Evolutionary conservation across 1,140 invertebrate genomes (phyloP), one percentile per base, ranked within the genome.

Genomic region (Drosophila truncata): DNA sequence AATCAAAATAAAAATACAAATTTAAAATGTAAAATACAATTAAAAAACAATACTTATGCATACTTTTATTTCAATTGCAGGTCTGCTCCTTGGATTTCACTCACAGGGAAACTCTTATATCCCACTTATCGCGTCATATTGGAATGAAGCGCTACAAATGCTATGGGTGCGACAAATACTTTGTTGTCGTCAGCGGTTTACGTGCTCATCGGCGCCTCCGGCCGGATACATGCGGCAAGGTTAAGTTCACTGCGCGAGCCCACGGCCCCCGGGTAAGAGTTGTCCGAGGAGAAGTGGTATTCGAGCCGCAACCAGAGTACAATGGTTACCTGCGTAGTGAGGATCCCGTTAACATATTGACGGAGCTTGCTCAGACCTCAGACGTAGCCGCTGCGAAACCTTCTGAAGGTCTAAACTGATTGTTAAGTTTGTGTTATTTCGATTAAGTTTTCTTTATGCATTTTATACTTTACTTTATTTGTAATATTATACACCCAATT

Each of bases 141-240:
- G 91, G 88, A 50, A 92, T 92, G 91, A 92, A 92, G 49, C 91
- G 91, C 8, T 92, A 92, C 42, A 92, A 92, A 58, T 92, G 91
- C 47, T 92, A 92, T 50, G 91, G 91, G 8, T 92, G 91, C 29
- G 84, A 92, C 33, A 91, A 92, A 52, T 77, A 80, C 41, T 92
- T 92, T 60, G 90, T 92, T 13, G 91, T 92, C 25, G 87, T 92
- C 13, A 91, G 87, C 55, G 91, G 91, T 5, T 71, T 92, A 29
- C 86, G 90, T 3, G 91, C 87, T 10, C 91, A 92, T 85, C 91
- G 91, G 20, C 75, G 83, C 3, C 57, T 91, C 14, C 91, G 91
- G 14, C 85, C 88, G 1, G 91, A 92, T 29, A 91, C 85, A 0
- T 92, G 91, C 42, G 91, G 91, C 44, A 79, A 85, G 52, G 88